Conservation (phyloP, 1,140 invertebrate species). For the Eumaeus atala region DNA sequence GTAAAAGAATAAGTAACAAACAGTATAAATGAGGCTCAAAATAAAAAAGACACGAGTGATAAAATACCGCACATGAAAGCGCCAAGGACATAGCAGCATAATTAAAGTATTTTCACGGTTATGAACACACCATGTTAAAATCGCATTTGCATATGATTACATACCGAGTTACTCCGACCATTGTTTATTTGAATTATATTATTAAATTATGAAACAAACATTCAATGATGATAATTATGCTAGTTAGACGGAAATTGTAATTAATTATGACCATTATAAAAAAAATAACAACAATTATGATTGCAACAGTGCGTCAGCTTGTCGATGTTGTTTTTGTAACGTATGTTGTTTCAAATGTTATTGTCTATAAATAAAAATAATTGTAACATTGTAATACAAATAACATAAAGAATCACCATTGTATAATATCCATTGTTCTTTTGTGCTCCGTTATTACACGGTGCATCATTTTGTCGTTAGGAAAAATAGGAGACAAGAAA, state of each 20-base stretch:
- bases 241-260: too few relatives aligned
- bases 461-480: slow-evolving; percentile 37
- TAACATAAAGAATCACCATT: slow-evolving; percentile 18
- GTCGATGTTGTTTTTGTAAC: not conserved
- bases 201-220: not conserved
- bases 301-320: not conserved
- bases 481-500: slow-evolving; percentile 24
- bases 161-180: not conserved
- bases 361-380: slow-evolving; percentile 7
- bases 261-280: too few relatives aligned
- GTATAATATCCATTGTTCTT: slow-evolving; percentile 32
- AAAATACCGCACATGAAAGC: too few relatives aligned
- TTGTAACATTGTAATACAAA: slow-evolving; percentile 8
- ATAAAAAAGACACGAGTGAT: too few relatives aligned
- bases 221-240: too few relatives aligned
- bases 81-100: not conserved
- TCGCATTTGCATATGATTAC: not conserved
- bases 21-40: too few relatives aligned
- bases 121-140: not conserved
- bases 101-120: slow-evolving; percentile 4
- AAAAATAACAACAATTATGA: too few relatives aligned
- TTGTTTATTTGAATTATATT: not conserved
- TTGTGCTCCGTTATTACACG: slow-evolving; percentile 28
- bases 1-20: too few relatives aligned
- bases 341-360: slow-evolving; percentile 5